Evolutionary conservation across 2,888 invertebrate species (phyloP).

Genomic region (Calameuta idolon): DNA sequence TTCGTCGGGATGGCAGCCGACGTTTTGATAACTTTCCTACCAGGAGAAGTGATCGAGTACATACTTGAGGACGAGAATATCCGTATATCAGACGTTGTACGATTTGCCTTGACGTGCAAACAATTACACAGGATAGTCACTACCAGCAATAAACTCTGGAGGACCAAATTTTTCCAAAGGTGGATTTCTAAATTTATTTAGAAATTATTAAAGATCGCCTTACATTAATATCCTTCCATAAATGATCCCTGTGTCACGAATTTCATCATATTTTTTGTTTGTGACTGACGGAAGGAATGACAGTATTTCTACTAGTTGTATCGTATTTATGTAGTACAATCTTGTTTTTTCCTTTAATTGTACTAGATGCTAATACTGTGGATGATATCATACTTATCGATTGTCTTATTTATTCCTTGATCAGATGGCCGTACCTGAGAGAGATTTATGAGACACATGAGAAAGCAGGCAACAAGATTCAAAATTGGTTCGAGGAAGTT

Average conservation of each 20-base stretch:
- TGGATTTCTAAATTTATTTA: slow-evolving; percentile 34
- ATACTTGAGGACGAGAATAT: slow-evolving; percentile 52
- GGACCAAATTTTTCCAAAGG: slow-evolving; percentile 67
- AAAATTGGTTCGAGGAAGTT: slow-evolving; percentile 64
- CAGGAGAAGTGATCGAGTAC: slow-evolving; percentile 55
- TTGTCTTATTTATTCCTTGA: neutral
- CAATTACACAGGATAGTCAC: slow-evolving; percentile 68
- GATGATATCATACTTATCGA: neutral
- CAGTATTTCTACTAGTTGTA: neutral
- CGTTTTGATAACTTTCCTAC: slow-evolving; percentile 49
- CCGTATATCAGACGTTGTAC: slow-evolving; percentile 66
- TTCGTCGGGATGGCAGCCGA: slow-evolving; percentile 43
- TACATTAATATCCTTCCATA: neutral
- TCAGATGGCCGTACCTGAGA: slow-evolving; percentile 66
- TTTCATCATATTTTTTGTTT: neutral
- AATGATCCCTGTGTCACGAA: neutral
- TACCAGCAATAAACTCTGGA: slow-evolving; percentile 69
- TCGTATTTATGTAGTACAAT: neutral
- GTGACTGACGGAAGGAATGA: neutral
- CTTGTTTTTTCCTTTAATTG: neutral
- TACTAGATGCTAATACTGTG: neutral
- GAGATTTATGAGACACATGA: slow-evolving; percentile 56
- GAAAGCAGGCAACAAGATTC: slow-evolving; percentile 32
- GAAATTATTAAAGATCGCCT: neutral
- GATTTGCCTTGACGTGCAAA: slow-evolving; percentile 70